Base-by-base conservation (phyloP, 2,888 invertebrate species). In the Pammene fasciana region DNA sequence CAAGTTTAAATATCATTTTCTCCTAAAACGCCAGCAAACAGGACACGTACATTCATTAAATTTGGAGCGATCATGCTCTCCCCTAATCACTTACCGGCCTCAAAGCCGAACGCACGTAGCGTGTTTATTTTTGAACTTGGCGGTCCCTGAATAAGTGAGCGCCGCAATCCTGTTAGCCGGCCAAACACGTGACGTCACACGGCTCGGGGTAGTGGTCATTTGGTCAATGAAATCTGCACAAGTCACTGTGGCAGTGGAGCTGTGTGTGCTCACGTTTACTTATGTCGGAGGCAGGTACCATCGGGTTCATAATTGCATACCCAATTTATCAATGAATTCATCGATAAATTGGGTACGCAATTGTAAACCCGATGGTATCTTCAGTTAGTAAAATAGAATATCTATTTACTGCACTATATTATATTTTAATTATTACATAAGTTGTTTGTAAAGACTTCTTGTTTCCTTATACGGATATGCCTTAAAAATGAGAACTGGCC, bases 131-230 rank as follows among this genome's bases (percentile, higher is more conserved):
- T 71, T 59, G 68, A 68, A 68, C 68, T 65, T 68, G 56, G 65
- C 65, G 67, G 75, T 74, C 72, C 64, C 68, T 88, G 86, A 88
- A 88, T 88, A 88, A 88, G 80, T 88, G 82, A 88, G 78, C 72
- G 78, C 71, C 75, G 79, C 82, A 81, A 85, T 84, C 84, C 82
- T 79, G 86, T 85, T 85, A 84, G 81, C 77, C 72, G 76, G 72
- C 74, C 77, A 82, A 82, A 83, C 82, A 81, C 73, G 54, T 65
- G 65, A 70, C 70, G 60, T 52, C 70, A 70, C 70, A 26, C 52
- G 36, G 45, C 38, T 13, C 46, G 34, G 11, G 36, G 61, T 36
- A 38, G 18, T 38, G 61, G 61, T 50, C 57, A 46, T 57, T 34
- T 38, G 61, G 61, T 50, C 57, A 46, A 66, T 34, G 50, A 59